Evolutionary conservation across 1,140 invertebrate species (phyloP).

Genomic region (Musca domestica): DNA sequence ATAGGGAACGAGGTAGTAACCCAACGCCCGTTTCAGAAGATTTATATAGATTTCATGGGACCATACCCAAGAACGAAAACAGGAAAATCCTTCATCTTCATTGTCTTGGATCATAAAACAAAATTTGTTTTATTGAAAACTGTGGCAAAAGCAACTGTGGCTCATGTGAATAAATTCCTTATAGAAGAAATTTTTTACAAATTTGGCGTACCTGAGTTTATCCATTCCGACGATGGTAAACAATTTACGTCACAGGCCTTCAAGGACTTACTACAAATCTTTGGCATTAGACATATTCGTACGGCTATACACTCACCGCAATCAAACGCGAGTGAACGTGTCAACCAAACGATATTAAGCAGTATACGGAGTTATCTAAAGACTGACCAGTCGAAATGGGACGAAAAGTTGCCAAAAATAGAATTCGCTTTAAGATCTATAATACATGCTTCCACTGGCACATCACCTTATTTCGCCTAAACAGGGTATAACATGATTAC

Average conservation of each 20-base stretch:
- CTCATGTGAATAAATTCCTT: conserved; percentile 15
- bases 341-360: conserved; percentile 13
- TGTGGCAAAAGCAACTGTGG: conserved; percentile 24
- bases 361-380: conserved; percentile 3
- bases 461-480: not conserved
- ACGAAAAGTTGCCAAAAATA: conserved; percentile 16
- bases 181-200: conserved; percentile 27
- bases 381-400: conserved; percentile 20
- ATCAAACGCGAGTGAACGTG: conserved; percentile 26
- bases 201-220: conserved; percentile 24
- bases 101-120: conserved; percentile 26
- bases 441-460: not conserved
- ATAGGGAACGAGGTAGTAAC: conserved; percentile 10
- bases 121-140: conserved; percentile 31
- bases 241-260: conserved; percentile 24
- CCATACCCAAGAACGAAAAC: conserved; percentile 25
- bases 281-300: conserved; percentile 12
- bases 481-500: conserved; percentile 2
- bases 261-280: conserved; percentile 13
- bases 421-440: conserved; percentile 11
- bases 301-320: conserved; percentile 27
- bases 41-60: conserved; percentile 27
- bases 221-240: conserved; percentile 26
- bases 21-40: conserved; percentile 23
- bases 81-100: conserved; percentile 26